Evolutionary conservation across 2,888 invertebrate genomes (phyloP), one percentile per base, ranked within the genome.

Genomic region (Adela reaumurella): DNA sequence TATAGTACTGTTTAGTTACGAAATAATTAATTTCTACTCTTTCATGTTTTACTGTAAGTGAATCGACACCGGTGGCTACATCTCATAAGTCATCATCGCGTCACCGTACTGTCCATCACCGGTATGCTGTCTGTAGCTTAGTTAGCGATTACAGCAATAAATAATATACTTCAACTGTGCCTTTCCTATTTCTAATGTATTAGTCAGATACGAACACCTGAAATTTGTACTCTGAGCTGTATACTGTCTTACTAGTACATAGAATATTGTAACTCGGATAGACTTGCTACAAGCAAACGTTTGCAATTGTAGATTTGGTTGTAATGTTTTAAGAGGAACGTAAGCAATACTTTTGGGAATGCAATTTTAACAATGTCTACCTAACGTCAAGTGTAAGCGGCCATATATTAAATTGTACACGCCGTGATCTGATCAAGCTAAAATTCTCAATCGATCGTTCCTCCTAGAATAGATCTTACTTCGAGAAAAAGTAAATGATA

Each of bases 111-210:
- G 35, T 35, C 35, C 35, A 35, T 35, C n/a, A 35, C 4, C n/a
- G n/a, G n/a, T n/a, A 35, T 8, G 6, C 35, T 35, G 35, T 35
- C n/a, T 35, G 14, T 35, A 52, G 18, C 29, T 50, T 76, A 77
- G 72, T 72, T 76, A 78, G 71, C 68, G 66, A 68, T 68, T 68
- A 71, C 76, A 77, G 78, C 78, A 78, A 78, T 78, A 78, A 76
- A 70, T n/a, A 77, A 74, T 70, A 77, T 76, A 77, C 76, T 77
- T 78, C 77, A 61, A 78, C 77, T 77, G 78, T 78, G 78, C 78
- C 78, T 78, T 78, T 76, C 73, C 77, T 77, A 76, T 77, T 73
- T 78, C 78, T 77, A 76, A 77, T 62, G 65, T 71, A 69, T 70
- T 74, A 76, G 72, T 35, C 35, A 14, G 35, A 35, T 35, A 35